These are phyloP conservation scores for Gryllus bimaculatus DNA, from an alignment of 1,140 invertebrate species.

Conservation along the genomic window DNA sequence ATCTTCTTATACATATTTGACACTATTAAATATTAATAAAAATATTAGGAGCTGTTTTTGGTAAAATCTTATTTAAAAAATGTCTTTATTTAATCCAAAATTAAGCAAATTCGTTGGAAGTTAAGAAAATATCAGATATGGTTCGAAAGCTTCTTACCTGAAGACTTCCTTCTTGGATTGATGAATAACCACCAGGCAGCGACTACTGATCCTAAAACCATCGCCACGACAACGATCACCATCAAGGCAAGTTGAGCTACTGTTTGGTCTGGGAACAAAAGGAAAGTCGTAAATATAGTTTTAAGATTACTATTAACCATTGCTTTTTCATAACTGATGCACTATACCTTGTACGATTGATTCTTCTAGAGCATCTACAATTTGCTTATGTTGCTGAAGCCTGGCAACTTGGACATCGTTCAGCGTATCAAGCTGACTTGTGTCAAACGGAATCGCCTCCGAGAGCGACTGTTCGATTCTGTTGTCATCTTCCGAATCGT, in stretches of 20 bases:
- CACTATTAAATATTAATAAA: too few species aligned
- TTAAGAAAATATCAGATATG: neutral
- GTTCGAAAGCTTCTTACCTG: constrained; percentile 6
- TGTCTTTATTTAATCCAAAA: too few species aligned
- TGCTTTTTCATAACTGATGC: neutral
- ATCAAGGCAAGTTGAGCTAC: constrained; percentile 26
- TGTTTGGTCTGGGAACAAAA: constrained; percentile 20
- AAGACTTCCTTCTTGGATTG: neutral
- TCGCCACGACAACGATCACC: constrained; percentile 26
- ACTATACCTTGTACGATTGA: constrained; percentile 8
- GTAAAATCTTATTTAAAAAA: too few species aligned
- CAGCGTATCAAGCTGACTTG: constrained; percentile 20
- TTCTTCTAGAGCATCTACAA: constrained; percentile 9
- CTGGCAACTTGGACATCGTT: constrained; percentile 22
- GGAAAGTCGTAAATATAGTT: neutral
- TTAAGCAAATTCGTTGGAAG: too few species aligned
- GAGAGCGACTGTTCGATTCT: neutral
- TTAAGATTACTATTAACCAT: neutral
- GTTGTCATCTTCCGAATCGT: constrained; percentile 14
- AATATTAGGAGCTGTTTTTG: too few species aligned
- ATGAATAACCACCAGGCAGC: constrained; percentile 26
- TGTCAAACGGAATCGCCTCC: constrained; percentile 16
- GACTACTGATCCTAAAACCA: constrained; percentile 24
- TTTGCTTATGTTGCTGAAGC: constrained; percentile 15
- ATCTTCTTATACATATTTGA: too few species aligned